Evolutionary conservation across 1,140 invertebrate species (phyloP).

Genomic region (Cecropterus lyciades): DNA sequence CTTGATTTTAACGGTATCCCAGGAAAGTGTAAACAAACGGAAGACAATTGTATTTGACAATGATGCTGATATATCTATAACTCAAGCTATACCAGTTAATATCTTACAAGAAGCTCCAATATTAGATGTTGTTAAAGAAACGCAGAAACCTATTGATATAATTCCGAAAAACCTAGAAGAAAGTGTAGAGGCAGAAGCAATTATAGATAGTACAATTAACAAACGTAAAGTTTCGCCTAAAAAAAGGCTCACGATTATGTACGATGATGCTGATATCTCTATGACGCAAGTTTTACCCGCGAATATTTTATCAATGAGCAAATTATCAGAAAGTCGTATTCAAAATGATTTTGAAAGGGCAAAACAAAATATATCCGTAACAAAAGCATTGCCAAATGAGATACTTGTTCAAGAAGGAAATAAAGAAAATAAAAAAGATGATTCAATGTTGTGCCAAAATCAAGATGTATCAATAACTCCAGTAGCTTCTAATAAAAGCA

Average conservation of each 20-base stretch:
- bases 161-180: constrained; percentile 20
- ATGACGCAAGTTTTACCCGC: constrained; percentile 40
- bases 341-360: constrained; percentile 18
- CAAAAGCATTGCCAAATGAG: constrained; percentile 34
- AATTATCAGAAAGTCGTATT: constrained; percentile 13
- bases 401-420: constrained; percentile 29
- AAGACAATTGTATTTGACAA: constrained; percentile 50
- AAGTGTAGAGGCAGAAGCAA: constrained; percentile 2
- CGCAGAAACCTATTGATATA: constrained; percentile 17
- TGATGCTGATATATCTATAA: constrained; percentile 55
- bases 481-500: neutral
- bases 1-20: constrained; percentile 26
- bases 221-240: constrained; percentile 25
- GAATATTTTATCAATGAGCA: constrained; percentile 35
- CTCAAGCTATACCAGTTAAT: constrained; percentile 46
- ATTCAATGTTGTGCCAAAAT: neutral
- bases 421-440: neutral
- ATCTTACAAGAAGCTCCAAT: constrained; percentile 26
- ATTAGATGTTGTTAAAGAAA: constrained; percentile 22
- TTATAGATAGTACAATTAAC: constrained; percentile 27
- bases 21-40: constrained; percentile 20
- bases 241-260: constrained; percentile 37
- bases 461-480: constrained; percentile 33
- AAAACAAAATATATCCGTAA: constrained; percentile 39
- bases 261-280: constrained; percentile 44